These are phyloP conservation scores for Plotosus lineatus DNA, from an alignment of 2,113 vertebrate species.

Conservation along the genomic window DNA sequence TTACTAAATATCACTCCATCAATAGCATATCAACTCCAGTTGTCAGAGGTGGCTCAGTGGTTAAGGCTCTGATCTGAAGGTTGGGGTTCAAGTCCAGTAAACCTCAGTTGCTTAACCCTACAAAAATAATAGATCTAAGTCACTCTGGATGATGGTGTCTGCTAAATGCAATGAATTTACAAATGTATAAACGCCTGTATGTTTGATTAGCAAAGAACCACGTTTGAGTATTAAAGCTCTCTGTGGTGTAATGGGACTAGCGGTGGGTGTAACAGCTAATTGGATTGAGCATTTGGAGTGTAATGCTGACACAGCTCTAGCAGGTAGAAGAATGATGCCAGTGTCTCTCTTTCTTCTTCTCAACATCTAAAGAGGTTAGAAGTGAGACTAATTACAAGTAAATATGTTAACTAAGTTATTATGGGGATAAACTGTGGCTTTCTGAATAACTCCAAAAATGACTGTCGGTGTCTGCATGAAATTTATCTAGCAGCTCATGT, in stretches of 20 bases:
- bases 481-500: no score
- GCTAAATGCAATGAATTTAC: no score
- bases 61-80: no score
- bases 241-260: not conserved
- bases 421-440: not conserved
- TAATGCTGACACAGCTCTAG: slow-evolving; percentile 21
- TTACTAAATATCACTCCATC: not conserved
- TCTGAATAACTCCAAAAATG: no score
- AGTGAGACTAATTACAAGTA: no score
- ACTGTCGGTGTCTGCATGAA: no score
- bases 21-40: not conserved
- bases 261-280: not conserved
- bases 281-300: slow-evolving; percentile 9
- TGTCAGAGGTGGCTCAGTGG: no score
- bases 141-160: no score
- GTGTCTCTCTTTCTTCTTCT: not conserved
- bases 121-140: no score
- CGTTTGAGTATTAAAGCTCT: not conserved
- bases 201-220: slow-evolving; percentile 3
- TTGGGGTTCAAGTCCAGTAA: no score
- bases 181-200: no score
- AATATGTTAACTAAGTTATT: not conserved
- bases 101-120: no score
- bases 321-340: not conserved
- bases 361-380: not conserved